Evolutionary conservation across 2,113 vertebrate species (phyloP).

Genomic region (Siniperca knerii): DNA sequence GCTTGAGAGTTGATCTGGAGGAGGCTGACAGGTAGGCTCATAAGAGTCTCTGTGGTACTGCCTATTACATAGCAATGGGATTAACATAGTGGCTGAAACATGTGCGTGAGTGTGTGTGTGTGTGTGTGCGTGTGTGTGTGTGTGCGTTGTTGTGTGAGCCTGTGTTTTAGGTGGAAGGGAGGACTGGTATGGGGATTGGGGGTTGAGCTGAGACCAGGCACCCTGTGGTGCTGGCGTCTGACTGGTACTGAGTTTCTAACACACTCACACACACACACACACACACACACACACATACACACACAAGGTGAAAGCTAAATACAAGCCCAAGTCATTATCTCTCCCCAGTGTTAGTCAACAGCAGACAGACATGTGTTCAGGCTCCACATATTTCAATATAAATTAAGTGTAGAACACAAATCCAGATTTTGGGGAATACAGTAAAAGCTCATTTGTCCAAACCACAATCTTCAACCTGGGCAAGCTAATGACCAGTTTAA

Average conservation of each 20-base stretch:
- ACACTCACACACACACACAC: constrained; percentile 12
- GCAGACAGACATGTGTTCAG: constrained; percentile 53
- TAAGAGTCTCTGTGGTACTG: constrained; percentile 48
- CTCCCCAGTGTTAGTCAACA: constrained; percentile 60
- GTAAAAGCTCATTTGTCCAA: constrained; percentile 60
- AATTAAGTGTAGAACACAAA: constrained; percentile 53
- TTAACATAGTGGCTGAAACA: constrained; percentile 39
- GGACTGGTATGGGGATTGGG: not conserved
- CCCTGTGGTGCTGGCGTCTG: constrained; percentile 71
- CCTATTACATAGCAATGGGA: constrained; percentile 60
- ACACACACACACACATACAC: constrained; percentile 35
- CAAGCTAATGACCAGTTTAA: constrained; percentile 49
- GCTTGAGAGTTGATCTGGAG: constrained; percentile 55
- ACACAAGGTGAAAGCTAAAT: constrained; percentile 39
- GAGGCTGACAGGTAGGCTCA: constrained; percentile 67
- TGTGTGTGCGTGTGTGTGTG: constrained; percentile 16
- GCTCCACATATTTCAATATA: constrained; percentile 30
- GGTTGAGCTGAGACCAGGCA: constrained; percentile 59
- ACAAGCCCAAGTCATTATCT: constrained; percentile 27
- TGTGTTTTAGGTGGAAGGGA: constrained; percentile 35
- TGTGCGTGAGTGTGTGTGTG: not conserved
- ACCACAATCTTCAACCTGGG: constrained; percentile 58
- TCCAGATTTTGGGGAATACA: constrained; percentile 53
- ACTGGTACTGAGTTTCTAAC: constrained; percentile 43
- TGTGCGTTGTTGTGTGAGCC: constrained; percentile 25